Conservation (phyloP, 1,140 invertebrate genomes). For the Paraescarpia echinospica region DNA sequence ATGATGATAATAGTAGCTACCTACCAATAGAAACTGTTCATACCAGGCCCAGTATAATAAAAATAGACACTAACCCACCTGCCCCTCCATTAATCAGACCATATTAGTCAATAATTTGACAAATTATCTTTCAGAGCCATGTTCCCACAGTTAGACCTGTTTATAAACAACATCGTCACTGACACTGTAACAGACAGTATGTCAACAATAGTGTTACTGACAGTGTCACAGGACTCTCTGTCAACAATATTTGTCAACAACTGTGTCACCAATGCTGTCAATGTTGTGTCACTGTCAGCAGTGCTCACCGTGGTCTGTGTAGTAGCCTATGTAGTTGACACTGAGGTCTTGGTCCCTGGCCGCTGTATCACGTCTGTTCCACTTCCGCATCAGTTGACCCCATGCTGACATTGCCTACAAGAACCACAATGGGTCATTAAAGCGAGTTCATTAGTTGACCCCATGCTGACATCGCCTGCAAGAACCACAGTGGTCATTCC, state of each 20-base stretch:
- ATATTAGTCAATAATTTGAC: slow-evolving; percentile 22
- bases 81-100: slow-evolving; percentile 26
- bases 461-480: slow-evolving; percentile 40
- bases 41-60: too few relatives aligned
- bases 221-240: not conserved
- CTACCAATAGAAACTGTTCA: too few relatives aligned
- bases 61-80: slow-evolving; percentile 15
- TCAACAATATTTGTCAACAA: not conserved
- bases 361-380: slow-evolving; percentile 33
- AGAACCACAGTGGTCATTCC: not conserved
- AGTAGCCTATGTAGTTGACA: slow-evolving; percentile 41
- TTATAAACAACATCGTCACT: too few relatives aligned
- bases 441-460: slow-evolving; percentile 34
- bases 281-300: not conserved
- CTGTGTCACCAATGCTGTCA: not conserved
- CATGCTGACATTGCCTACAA: slow-evolving; percentile 41
- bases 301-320: slow-evolving; percentile 40
- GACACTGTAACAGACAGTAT: too few relatives aligned
- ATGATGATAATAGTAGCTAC: too few relatives aligned
- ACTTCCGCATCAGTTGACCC: slow-evolving; percentile 36
- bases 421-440: slow-evolving; percentile 24
- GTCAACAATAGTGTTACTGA: too few relatives aligned
- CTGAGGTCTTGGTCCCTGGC: slow-evolving; percentile 32
- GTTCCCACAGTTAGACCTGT: too few relatives aligned
- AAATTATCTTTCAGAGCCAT: too few relatives aligned